Evolutionary conservation across 2,888 invertebrate genomes (phyloP).

Genomic region (Globia sparganii): DNA sequence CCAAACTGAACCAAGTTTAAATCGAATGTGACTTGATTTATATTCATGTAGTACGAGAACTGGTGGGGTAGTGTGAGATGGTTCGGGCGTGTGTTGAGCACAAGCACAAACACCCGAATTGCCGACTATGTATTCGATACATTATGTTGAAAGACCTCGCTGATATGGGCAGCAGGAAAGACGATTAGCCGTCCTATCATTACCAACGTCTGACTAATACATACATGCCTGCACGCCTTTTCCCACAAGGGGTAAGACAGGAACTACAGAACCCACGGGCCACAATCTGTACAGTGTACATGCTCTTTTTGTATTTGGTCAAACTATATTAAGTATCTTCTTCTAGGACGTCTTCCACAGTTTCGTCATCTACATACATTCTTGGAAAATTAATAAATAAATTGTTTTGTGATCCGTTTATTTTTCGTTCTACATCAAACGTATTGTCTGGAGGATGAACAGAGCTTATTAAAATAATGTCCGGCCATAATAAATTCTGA

Average conservation of each 20-base stretch:
- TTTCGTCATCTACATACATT: background rate
- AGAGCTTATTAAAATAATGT: conserved; percentile 47
- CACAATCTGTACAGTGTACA: background rate
- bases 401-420: conserved; percentile 5
- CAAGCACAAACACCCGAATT: background rate
- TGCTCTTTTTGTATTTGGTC: background rate
- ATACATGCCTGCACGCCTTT: background rate
- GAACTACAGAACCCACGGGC: background rate
- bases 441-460: conserved; percentile 19
- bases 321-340: background rate
- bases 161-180: background rate
- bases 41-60: conserved; percentile 25
- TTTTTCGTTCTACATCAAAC: conserved; percentile 20
- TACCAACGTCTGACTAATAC: background rate
- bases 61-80: background rate
- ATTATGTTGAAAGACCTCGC: background rate
- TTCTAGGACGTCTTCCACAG: background rate
- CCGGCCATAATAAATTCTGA: conserved; percentile 26
- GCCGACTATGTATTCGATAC: background rate
- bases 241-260: background rate
- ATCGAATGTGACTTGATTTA: conserved; percentile 31
- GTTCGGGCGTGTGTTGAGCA: background rate
- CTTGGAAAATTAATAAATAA: background rate
- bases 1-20: conserved; percentile 14
- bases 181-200: background rate